These are phyloP conservation scores for Desoria tigrina DNA, from an alignment of 2,888 invertebrate species.

Conservation along the genomic window DNA sequence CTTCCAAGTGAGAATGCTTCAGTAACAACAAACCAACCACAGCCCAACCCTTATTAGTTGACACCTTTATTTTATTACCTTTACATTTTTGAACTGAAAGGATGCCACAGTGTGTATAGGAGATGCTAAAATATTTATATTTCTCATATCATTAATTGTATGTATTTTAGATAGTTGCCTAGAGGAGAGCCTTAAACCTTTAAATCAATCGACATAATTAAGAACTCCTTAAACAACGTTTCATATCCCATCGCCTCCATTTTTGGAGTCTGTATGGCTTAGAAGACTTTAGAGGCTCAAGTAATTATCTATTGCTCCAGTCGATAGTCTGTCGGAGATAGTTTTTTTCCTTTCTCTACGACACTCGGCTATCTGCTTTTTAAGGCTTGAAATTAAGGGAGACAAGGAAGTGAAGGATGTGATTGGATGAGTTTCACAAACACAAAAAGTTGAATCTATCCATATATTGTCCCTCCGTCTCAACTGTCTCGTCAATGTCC, in stretches of 20 bases:
- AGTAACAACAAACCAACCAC: too few relatives aligned
- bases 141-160: too few relatives aligned
- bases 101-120: background rate
- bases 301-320: background rate
- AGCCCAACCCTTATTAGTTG: background rate
- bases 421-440: too few relatives aligned
- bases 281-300: background rate
- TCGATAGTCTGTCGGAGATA: background rate
- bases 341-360: background rate
- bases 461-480: too few relatives aligned
- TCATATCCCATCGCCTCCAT: background rate
- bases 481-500: conserved; percentile 10
- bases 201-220: conserved; percentile 11
- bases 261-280: conserved; percentile 4
- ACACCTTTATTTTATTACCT: conserved; percentile 4
- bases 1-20: background rate
- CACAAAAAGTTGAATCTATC: too few relatives aligned
- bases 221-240: background rate
- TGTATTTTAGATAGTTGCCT: background rate
- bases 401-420: too few relatives aligned
- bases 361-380: too few relatives aligned
- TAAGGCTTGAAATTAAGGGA: too few relatives aligned
- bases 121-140: background rate
- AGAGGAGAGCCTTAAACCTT: background rate
- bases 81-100: background rate